These are phyloP conservation scores for Drosophila nigromelanica DNA, from an alignment of 1,140 invertebrate genomes.

Conservation along the genomic window DNA sequence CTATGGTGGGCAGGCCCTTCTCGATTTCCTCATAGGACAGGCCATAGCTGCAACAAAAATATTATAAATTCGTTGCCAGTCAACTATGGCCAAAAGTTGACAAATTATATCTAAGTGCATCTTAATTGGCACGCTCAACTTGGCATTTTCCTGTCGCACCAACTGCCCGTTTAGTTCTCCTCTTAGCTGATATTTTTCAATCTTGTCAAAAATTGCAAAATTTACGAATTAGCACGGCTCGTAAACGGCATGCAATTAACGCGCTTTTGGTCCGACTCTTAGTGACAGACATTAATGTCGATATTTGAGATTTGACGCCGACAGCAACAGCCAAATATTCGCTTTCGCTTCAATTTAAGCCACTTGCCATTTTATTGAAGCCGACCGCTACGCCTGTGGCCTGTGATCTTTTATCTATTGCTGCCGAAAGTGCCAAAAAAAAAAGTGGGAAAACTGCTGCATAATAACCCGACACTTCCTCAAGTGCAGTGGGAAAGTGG, in stretches of 20 bases:
- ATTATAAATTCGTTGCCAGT: slow-evolving; percentile 23
- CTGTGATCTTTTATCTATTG: slow-evolving; percentile 11
- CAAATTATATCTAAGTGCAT: slow-evolving; percentile 36
- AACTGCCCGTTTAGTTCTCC: slow-evolving; percentile 10
- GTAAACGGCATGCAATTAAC: slow-evolving; percentile 56
- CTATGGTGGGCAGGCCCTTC: slow-evolving; percentile 93
- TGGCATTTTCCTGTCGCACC: slow-evolving; percentile 57
- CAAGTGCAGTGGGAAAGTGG: slow-evolving; percentile 64
- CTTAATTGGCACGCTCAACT: slow-evolving; percentile 23
- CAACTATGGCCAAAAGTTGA: slow-evolving; percentile 10
- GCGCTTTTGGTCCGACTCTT: slow-evolving; percentile 41
- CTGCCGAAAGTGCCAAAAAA: slow-evolving; percentile 9
- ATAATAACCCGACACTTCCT: slow-evolving; percentile 55
- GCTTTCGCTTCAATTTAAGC: slow-evolving; percentile 34
- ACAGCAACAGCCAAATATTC: slow-evolving; percentile 50
- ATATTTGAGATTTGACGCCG: slow-evolving; percentile 49
- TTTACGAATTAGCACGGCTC: slow-evolving; percentile 59
- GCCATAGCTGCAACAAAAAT: slow-evolving; percentile 87
- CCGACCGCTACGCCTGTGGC: not conserved
- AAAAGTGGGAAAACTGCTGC: slow-evolving; percentile 32
- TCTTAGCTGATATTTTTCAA: slow-evolving; percentile 33
- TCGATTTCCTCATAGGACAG: slow-evolving; percentile 93
- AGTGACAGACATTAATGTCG: slow-evolving; percentile 46
- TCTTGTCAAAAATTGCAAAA: slow-evolving; percentile 61
- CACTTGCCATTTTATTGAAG: slow-evolving; percentile 35